phyloP scores from a whole-genome alignment of 2,888 invertebrate genomes.

The Phragmatobia fuliginosa region DNA sequence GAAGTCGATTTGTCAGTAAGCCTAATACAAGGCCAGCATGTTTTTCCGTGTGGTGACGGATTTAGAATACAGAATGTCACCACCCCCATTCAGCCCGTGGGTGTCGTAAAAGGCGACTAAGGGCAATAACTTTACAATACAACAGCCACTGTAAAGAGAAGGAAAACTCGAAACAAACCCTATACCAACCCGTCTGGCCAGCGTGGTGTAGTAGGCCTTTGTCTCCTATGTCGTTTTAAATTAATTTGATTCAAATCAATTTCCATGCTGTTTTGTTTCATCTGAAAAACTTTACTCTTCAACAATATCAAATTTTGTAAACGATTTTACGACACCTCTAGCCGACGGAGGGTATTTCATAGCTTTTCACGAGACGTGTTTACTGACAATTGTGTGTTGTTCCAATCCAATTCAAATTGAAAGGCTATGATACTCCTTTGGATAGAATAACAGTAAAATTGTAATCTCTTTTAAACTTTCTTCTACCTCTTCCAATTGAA shows the following conservation, averaged over 20 bases:
- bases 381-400: not conserved
- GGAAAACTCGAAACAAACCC: not conserved
- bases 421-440: not conserved
- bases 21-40: not conserved
- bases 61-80: not conserved
- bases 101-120: not conserved
- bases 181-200: not conserved
- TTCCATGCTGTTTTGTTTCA: not conserved
- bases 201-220: not conserved
- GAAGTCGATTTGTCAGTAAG: not conserved
- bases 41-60: not conserved
- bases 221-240: not conserved
- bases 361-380: not conserved
- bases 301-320: not conserved
- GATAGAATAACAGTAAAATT: not conserved
- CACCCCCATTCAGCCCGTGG: not conserved
- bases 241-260: not conserved
- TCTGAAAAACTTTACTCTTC: not conserved
- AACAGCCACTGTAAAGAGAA: not conserved
- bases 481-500: no score
- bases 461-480: not conserved
- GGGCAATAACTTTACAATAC: not conserved
- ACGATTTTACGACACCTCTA: not conserved
- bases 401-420: not conserved
- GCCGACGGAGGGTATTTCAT: not conserved